phyloP scores from a whole-genome alignment of 1,140 invertebrate species.

The Lasaia peninsularis region DNA sequence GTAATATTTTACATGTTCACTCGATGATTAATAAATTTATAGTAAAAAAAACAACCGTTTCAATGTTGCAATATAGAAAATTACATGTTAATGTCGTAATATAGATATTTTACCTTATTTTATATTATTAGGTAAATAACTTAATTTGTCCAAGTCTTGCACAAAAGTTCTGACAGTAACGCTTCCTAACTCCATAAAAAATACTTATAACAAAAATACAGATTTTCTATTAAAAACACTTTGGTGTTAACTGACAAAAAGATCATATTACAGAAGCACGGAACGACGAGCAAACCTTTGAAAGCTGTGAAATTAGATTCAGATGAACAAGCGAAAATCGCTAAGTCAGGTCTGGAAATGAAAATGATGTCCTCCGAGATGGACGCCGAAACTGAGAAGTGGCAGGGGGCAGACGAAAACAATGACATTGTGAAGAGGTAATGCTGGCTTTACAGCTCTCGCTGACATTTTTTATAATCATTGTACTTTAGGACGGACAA shows the following conservation, averaged over 20 bases:
- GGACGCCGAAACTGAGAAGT: constrained; percentile 97
- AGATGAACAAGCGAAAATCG: constrained; percentile 98
- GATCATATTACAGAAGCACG: constrained; percentile 89
- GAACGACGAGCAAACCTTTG: constrained; percentile 95
- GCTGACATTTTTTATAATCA: not conserved
- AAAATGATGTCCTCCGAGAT: constrained; percentile 97
- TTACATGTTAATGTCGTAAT: no score
- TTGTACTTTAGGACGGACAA: not conserved
- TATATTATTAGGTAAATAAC: no score
- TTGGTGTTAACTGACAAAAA: not conserved
- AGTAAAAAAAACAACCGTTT: no score
- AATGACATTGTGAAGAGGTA: constrained; percentile 97
- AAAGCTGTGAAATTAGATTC: constrained; percentile 93
- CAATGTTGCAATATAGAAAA: no score
- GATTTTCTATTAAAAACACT: no score
- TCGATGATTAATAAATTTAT: no score
- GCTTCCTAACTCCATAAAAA: no score
- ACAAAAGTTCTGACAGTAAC: no score
- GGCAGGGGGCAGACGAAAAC: constrained; percentile 93
- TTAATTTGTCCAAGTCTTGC: no score
- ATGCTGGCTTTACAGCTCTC: constrained; percentile 16
- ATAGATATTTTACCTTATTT: no score
- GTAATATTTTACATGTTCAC: no score
- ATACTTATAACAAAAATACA: no score
- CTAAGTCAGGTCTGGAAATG: constrained; percentile 97